Base-by-base conservation (phyloP, 1,140 invertebrate species). In the Homalodisca vitripennis region DNA sequence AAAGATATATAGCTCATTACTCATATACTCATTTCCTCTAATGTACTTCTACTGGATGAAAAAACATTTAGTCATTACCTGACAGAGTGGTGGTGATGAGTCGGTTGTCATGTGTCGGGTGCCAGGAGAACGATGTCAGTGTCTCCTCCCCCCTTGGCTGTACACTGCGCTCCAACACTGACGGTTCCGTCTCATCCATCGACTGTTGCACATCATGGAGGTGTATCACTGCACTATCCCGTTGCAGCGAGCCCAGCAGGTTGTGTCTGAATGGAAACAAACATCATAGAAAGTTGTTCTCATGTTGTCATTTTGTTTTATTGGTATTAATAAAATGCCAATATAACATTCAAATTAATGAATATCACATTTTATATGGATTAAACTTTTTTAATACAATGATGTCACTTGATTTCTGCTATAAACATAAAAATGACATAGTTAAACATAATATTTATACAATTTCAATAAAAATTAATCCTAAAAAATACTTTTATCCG, bases 141-240 rank as follows among this genome's bases (percentile, higher is more conserved):
- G 80, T 75, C 32, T 82, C 78, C 74, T 77, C 79, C 0, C 78
- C 77, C 3, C 82, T 81, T 65, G 87, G 85, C 46, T 81, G 78
- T 62, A 91, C 84, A 67, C 86, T 86, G 76, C 92, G 85, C 80
- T 94, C 92, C 65, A 94, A 77, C 62, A 89, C 84, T 41, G 87
- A 85, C 3, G 89, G 88, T 75, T 91, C 90, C n/a, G 87, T 84
- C 74, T 92, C 89, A 75, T 92, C 80, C 20, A 88, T 83, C 64
- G 86, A 85, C 71, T 92, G 89, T 75, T 93, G 89, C 64, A 95
- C 88, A 79, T 95, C 92, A 78, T 92, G 91, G 20, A 95, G 80
- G 74, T 88, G 86, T 31, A 96, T 80, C 10, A 79, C 75, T 31
- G 78, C 79, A 70, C 84, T 86, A 64, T 95, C 92, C 75, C 88